Evolutionary conservation across 1,140 invertebrate genomes (phyloP), one percentile per base, ranked within the genome.

Genomic region (Frieseomelitta varia): DNA sequence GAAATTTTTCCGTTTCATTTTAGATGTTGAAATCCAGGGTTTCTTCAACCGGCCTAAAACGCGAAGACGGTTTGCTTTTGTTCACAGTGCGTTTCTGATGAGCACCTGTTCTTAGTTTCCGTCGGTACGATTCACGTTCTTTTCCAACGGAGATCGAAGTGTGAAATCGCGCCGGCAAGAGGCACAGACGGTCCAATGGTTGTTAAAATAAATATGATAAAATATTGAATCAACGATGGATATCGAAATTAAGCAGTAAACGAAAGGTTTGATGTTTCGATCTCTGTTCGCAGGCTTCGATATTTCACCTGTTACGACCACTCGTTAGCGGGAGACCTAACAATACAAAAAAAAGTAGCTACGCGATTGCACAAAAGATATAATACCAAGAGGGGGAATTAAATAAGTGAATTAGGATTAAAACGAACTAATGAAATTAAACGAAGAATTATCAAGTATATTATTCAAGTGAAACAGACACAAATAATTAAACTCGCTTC

Each of bases 311-410:
- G 47, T 78, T 53, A 74, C 39, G 69, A 75, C 21, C 55, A 71
- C 51, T 71, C 58, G 71, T 24, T 69, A n/a, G 63, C 21, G 58
- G 53, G 12, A 79, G 76, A 85, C 55, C 61, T 63, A 85, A 73
- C 14, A 58, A 58, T 14, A 17, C 56, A 67, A 51, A 67, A 47
- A 77, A 81, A 77, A 77, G n/a, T 75, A 80, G 71, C 61, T 85
- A 85, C 6, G 74, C 51, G 53, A 87, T 56, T 79, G 81, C 85
- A 89, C 87, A 90, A 90, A 78, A 14, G n/a, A 61, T 56, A 56
- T 15, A 30, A 39, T 51, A 53, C 17, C 53, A 75, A 58, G 39
- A 47, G 53, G 30, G 19, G 34, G 76, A 84, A 61, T 30, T 88
- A 77, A 77, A 51, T 74, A 68, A 73, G 53, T 30, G 53, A 83